These are phyloP conservation scores for Ivindomyrus marchei DNA, from an alignment of 2,113 vertebrate species.

Conservation along the genomic window DNA sequence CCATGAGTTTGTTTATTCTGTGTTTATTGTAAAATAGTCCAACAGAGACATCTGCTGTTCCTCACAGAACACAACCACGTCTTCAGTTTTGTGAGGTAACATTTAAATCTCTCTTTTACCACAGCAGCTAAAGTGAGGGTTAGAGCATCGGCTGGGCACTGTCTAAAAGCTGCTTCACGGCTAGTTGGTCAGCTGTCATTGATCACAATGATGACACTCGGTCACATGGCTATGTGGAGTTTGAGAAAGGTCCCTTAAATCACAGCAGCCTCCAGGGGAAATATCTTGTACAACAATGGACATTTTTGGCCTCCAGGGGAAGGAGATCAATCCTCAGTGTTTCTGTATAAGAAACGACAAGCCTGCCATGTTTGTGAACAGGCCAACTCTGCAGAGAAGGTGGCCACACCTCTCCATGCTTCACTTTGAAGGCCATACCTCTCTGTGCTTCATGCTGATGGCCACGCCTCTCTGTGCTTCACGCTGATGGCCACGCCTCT, in stretches of 20 bases:
- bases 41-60: constrained; percentile 7
- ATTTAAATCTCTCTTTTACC: not conserved
- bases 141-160: no score
- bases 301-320: not conserved
- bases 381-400: not conserved
- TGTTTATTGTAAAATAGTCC: not conserved
- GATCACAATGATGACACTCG: not conserved
- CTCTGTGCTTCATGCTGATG: no score
- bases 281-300: not conserved
- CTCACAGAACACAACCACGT: not conserved
- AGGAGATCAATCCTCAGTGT: not conserved
- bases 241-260: not conserved
- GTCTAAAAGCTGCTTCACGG: not conserved
- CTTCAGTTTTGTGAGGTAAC: not conserved
- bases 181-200: not conserved
- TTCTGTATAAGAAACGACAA: not conserved
- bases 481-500: no score
- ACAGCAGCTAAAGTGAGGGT: no score
- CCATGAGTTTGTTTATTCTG: not conserved
- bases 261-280: not conserved
- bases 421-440: no score
- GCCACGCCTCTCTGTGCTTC: no score
- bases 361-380: not conserved
- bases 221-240: not conserved
- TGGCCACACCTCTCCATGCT: no score